Conservation (phyloP, 2,113 vertebrate species). For the Hydropotes inermis region DNA sequence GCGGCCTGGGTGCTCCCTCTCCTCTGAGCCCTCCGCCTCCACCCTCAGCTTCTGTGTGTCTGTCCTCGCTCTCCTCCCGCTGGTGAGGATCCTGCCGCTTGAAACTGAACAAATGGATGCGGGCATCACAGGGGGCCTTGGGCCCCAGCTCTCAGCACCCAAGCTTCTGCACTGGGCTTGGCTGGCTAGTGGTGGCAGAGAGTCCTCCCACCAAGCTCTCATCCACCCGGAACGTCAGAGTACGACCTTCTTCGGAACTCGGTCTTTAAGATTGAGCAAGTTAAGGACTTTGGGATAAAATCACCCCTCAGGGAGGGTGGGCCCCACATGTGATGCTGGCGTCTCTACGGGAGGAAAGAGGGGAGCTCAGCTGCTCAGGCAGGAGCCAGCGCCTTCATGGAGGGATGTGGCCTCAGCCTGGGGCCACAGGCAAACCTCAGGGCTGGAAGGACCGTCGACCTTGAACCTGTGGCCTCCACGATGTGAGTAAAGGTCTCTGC, state of each 20-base stretch:
- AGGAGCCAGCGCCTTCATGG: background rate
- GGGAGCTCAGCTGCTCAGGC: rapidly evolving
- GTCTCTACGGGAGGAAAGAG: background rate
- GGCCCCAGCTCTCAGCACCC: background rate
- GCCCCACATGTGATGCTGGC: rapidly evolving
- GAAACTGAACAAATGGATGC: rapidly evolving
- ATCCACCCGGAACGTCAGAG: rapidly evolving
- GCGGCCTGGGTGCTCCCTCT: rapidly evolving
- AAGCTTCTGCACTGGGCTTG: background rate
- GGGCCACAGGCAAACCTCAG: background rate
- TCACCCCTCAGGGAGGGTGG: rapidly evolving
- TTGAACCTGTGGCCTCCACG: background rate
- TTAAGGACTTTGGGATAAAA: background rate
- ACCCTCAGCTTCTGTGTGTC: rapidly evolving
- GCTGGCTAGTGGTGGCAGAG: rapidly evolving
- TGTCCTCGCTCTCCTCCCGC: background rate
- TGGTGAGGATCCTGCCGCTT: rapidly evolving
- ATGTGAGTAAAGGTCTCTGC: background rate
- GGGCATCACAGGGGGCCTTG: background rate
- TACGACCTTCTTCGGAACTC: background rate
- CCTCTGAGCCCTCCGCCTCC: rapidly evolving
- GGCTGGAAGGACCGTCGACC: rapidly evolving
- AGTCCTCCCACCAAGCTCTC: too few relatives aligned
- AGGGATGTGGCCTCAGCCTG: rapidly evolving
- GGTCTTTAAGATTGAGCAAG: rapidly evolving